A percentile compares a stretch with the other conserved stretches of the same genome.
Evolutionary conservation across 2,888 invertebrate species (phyloP).

Genomic region (Rotaria magnacalcarata): DNA sequence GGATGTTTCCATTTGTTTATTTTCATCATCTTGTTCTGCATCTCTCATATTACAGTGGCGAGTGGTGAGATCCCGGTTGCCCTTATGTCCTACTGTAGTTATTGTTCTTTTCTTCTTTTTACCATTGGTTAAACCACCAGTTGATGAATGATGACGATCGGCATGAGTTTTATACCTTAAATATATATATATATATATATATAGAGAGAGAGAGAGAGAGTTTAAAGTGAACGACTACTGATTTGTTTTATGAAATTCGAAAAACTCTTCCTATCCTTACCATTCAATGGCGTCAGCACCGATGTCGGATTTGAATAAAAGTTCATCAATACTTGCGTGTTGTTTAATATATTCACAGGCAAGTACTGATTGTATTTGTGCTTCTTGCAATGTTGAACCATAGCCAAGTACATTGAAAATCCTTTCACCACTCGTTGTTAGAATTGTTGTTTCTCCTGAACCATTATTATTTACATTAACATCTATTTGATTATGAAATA

Average conservation of each 20-base stretch:
- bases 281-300: neutral
- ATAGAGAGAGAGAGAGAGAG: no score
- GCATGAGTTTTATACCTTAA: neutral
- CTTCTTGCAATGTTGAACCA: conserved; percentile 17
- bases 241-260: no score
- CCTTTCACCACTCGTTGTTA: conserved; percentile 15
- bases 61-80: neutral
- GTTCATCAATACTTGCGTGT: neutral
- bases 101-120: neutral
- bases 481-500: conserved; percentile 30
- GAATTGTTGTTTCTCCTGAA: neutral
- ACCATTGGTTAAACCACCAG: conserved; percentile 21
- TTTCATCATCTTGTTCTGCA: neutral
- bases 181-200: neutral
- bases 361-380: neutral
- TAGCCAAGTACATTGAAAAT: conserved; percentile 6
- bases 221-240: no score
- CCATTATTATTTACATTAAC: neutral
- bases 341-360: conserved; percentile 29
- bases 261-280: neutral
- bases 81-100: neutral
- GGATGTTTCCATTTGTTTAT: neutral
- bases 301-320: neutral
- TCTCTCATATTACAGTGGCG: neutral
- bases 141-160: neutral